phyloP scores from a whole-genome alignment of 2,888 invertebrate genomes.

The Carabus problematicus region DNA sequence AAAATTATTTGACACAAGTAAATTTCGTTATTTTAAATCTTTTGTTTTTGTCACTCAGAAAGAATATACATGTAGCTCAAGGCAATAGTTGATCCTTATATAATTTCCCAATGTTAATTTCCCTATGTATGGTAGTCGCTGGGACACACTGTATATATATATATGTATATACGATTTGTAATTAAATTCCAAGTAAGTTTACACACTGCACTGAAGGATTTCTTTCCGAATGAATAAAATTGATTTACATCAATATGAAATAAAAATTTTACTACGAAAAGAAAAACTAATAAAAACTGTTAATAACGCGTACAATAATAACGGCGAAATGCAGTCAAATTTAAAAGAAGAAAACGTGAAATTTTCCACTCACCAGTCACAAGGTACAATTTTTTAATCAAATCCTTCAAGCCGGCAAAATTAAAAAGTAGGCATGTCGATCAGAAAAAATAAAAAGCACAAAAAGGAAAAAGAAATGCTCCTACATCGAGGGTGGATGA shows the following conservation, averaged over 20 bases:
- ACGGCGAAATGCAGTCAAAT: background rate
- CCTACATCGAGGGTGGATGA: too few relatives aligned
- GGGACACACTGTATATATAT: too few relatives aligned
- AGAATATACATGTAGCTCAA: too few relatives aligned
- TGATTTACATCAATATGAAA: background rate
- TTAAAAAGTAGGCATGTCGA: slow-evolving; percentile 28
- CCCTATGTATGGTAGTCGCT: too few relatives aligned
- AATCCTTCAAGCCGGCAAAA: slow-evolving; percentile 31
- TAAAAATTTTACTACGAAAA: background rate
- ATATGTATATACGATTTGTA: too few relatives aligned
- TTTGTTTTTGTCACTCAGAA: too few relatives aligned
- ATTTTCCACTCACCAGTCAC: background rate
- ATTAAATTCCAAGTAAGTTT: background rate
- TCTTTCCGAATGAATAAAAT: background rate
- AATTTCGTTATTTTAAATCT: too few relatives aligned
- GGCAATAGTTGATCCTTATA: too few relatives aligned
- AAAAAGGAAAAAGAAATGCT: too few relatives aligned
- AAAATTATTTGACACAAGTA: too few relatives aligned
- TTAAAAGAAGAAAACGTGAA: slow-evolving; percentile 12
- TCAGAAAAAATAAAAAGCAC: too few relatives aligned
- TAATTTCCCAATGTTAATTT: too few relatives aligned
- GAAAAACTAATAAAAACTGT: background rate
- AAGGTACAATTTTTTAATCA: slow-evolving; percentile 36
- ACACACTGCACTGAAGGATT: background rate
- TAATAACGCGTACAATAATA: background rate